Percentiles rank a stretch among this genome's conserved stretches.
These are phyloP conservation scores for Paratilapia polleni DNA, from an alignment of 2,113 vertebrate genomes.

Conservation along the genomic window DNA sequence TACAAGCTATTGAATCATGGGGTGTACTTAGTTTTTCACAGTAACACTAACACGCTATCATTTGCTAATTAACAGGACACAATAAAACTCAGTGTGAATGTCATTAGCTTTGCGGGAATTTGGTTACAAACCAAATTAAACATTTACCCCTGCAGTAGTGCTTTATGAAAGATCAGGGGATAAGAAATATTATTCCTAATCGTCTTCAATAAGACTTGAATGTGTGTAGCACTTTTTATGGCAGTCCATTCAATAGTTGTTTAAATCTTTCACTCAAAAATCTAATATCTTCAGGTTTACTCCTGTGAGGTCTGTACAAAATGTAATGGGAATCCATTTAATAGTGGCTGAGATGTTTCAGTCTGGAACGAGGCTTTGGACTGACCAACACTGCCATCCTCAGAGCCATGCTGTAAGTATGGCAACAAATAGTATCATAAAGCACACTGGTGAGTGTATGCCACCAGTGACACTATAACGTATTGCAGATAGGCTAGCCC, in stretches of 20 bases:
- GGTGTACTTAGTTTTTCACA: not conserved
- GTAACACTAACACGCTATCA: not conserved
- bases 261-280: not conserved
- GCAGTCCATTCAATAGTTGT: not conserved
- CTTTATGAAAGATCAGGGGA: not conserved
- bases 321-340: not conserved
- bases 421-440: constrained; percentile 14
- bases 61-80: not conserved
- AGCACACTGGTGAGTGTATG: constrained; percentile 1
- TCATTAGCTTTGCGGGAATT: not conserved
- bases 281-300: not conserved
- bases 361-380: not conserved
- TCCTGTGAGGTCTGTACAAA: not conserved
- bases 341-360: constrained; percentile 15
- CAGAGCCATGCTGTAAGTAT: not conserved
- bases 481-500: not conserved
- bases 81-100: not conserved
- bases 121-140: not conserved
- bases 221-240: not conserved
- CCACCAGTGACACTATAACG: constrained; percentile 1
- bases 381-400: not conserved
- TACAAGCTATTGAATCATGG: too few species aligned
- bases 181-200: not conserved
- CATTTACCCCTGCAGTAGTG: too few species aligned
- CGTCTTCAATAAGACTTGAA: not conserved